These are phyloP conservation scores for Ivindomyrus marchei DNA, from an alignment of 2,113 vertebrate species.

Conservation along the genomic window DNA sequence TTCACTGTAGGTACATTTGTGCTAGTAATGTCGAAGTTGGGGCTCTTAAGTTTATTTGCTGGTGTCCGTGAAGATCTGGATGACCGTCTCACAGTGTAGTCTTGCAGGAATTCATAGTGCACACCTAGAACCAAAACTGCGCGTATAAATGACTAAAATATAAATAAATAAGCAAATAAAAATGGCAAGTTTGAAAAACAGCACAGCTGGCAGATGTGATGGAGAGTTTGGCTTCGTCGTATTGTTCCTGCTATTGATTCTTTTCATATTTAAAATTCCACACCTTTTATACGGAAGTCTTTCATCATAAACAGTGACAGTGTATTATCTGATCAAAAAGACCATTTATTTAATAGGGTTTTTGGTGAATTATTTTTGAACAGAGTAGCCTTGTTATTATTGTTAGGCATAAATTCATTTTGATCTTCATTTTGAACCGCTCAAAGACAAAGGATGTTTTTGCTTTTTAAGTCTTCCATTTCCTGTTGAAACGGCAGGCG, in stretches of 20 bases:
- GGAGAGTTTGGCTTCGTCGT: background rate
- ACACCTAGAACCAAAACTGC: background rate
- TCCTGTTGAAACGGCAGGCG: background rate
- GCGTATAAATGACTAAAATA: background rate
- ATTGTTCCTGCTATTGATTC: background rate
- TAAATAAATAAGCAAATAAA: background rate
- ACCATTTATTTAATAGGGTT: background rate
- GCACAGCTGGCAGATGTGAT: background rate
- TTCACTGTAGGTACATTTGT: background rate
- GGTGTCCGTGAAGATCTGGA: background rate
- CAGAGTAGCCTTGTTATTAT: background rate
- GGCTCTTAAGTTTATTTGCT: background rate
- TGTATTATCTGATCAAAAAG: conserved; percentile 6
- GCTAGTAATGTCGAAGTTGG: background rate
- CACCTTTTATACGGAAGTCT: background rate
- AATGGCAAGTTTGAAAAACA: background rate
- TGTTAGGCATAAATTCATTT: background rate
- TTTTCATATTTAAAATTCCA: conserved; percentile 9
- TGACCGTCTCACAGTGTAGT: background rate
- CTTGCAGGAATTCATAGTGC: background rate
- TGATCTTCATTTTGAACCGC: background rate
- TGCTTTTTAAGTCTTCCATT: background rate
- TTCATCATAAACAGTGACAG: background rate
- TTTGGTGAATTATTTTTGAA: background rate
- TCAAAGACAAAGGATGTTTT: background rate